A percentile compares a stretch with the other conserved stretches of the same genome.
phyloP scores from a whole-genome alignment of 2,797 vertebrate species.

The Peromyscus aztecus region DNA sequence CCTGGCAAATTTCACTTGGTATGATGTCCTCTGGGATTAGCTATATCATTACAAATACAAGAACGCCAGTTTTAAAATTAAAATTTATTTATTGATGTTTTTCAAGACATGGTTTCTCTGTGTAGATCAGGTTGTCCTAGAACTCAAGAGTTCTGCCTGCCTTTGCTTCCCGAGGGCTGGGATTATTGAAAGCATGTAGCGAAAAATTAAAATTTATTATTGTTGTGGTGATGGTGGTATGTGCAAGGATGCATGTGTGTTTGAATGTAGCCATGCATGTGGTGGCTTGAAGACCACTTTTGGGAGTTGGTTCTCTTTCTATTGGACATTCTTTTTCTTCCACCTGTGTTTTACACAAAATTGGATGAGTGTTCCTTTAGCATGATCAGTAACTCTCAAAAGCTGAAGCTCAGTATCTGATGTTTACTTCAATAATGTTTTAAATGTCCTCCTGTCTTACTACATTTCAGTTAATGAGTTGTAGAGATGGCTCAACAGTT shows the following conservation, averaged over 20 bases:
- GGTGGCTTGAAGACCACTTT: background rate
- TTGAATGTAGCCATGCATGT: background rate
- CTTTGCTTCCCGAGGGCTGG: background rate
- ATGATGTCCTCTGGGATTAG: background rate
- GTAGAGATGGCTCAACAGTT: background rate
- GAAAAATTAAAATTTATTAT: background rate
- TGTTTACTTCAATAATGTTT: background rate
- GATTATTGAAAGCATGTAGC: background rate
- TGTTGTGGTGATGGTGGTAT: background rate
- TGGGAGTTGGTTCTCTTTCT: background rate
- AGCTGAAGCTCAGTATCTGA: background rate
- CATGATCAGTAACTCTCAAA: slow-evolving; percentile 9
- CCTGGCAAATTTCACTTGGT: background rate
- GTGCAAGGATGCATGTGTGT: background rate
- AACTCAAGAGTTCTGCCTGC: background rate
- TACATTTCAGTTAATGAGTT: background rate
- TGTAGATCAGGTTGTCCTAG: background rate
- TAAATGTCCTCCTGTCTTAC: background rate
- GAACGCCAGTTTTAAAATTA: background rate
- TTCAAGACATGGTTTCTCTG: background rate
- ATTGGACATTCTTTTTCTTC: background rate
- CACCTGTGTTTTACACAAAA: slow-evolving; percentile 59
- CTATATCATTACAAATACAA: background rate
- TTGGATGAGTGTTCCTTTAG: slow-evolving; percentile 7
- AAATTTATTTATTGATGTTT: background rate